Evolutionary conservation across 2,888 invertebrate species (phyloP), one percentile per base, ranked within the genome.

Genomic region (Ganaspis brasiliensis): DNA sequence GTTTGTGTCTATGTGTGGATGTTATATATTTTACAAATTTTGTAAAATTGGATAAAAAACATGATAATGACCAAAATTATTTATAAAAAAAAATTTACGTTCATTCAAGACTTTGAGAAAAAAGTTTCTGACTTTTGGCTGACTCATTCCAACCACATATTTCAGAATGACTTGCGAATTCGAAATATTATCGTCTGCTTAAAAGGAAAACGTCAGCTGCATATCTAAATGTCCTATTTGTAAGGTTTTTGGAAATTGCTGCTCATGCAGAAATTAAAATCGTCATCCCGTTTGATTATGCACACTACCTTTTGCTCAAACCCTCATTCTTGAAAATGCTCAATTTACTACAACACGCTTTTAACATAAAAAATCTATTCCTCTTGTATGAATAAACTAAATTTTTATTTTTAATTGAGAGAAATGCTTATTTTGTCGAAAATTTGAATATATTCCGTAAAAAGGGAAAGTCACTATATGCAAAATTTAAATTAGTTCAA

Each of bases 171-270:
- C 45, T 45, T 21, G 37, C 37, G 14, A 5, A 67, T 63, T 67
- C 40, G 12, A 24, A 67, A 3, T 9, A 67, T 40, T 21, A 63
- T 24, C n/a, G n/a, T 67, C 14, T 40, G 12, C 16, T 63, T 8
- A n/a, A 37, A 24, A 67, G 19, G 10, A 45, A 45, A 67, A 67
- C n/a, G 45, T 67, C 67, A 45, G 8, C 24, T 67, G 26, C 45
- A 67, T 26, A 63, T 12, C 6, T 24, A 9, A 40, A 24, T 4
- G 14, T 40, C 19, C 31, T 10, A 24, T n/a, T 12, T 12, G 2
- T 63, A 35, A 35, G 14, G 0, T 49, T 19, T 21, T 2, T 1
- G 0, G 45, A 9, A 45, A 24, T 45, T 24, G 21, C 40, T 45
- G 14, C 37, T 67, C 14, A 40, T 40, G n/a, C 24, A n/a, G n/a